Evolutionary conservation across 92 coral and sea anemone genomes (phyloP).

Genomic region (Bergia sp.): DNA sequence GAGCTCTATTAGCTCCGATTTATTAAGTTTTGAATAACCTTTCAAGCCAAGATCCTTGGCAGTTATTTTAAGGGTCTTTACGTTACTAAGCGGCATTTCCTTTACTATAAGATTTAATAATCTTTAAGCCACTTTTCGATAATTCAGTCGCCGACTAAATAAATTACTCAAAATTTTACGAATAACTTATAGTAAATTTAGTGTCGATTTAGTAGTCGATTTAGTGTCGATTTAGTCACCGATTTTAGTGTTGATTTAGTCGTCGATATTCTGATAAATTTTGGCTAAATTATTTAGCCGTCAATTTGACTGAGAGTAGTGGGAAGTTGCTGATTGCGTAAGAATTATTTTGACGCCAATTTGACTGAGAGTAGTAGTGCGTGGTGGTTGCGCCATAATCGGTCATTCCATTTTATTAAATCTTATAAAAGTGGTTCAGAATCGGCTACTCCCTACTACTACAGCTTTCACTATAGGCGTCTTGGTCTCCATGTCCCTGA

Average conservation of each 20-base stretch:
- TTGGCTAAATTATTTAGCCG: no score
- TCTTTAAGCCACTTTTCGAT: background rate
- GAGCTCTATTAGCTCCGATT: conserved; percentile 4
- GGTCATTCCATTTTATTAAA: no score
- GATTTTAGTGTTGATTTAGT: background rate
- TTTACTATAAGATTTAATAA: conserved; percentile 15
- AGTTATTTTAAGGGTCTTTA: background rate
- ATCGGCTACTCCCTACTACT: no score
- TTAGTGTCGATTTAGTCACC: background rate
- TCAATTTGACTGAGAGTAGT: no score
- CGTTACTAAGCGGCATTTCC: background rate
- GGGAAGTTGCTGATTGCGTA: no score
- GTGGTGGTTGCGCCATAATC: no score
- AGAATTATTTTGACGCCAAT: no score
- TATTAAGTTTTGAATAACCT: background rate
- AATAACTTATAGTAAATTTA: background rate
- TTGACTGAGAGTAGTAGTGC: no score
- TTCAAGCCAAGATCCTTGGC: conserved; percentile 17
- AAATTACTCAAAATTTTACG: conserved; percentile 6
- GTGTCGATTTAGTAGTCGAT: background rate
- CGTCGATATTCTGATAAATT: no score
- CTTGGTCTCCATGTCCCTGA: no score
- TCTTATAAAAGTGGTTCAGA: no score
- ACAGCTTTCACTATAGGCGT: no score
- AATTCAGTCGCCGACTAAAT: background rate